phyloP scores from a whole-genome alignment of 2,113 vertebrate genomes.

The Chaetodon trifascialis region DNA sequence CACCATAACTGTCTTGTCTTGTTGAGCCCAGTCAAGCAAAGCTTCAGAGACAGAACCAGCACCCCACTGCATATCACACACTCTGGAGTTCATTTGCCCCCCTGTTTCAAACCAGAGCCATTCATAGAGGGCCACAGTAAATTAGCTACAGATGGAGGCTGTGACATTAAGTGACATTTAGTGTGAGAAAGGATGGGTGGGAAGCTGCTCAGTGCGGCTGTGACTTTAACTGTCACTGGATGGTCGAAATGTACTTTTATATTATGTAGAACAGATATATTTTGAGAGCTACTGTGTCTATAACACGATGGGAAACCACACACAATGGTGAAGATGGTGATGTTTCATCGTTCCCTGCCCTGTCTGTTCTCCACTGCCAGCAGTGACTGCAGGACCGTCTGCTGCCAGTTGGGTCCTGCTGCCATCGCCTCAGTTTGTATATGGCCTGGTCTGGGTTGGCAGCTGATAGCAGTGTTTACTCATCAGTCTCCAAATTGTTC shows the following conservation, averaged over 20 bases:
- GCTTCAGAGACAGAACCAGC: not conserved
- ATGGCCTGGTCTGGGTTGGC: not conserved
- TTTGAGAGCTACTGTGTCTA: not conserved
- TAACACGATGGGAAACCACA: not conserved
- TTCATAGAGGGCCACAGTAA: not conserved
- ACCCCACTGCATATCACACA: not conserved
- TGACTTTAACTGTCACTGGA: constrained; percentile 8
- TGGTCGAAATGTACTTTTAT: not conserved
- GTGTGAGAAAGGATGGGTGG: not conserved
- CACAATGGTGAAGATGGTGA: not conserved
- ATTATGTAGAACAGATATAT: not conserved
- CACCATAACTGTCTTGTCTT: not conserved
- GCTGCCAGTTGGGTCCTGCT: not conserved
- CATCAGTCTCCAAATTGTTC: not conserved
- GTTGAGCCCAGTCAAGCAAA: not conserved
- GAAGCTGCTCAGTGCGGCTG: not conserved
- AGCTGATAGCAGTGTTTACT: constrained; percentile 13
- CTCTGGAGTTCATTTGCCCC: not conserved
- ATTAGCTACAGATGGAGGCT: not conserved
- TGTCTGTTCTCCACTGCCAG: not conserved
- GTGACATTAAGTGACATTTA: not conserved
- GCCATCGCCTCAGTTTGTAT: constrained; percentile 12
- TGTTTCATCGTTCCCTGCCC: not conserved
- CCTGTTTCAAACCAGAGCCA: not conserved
- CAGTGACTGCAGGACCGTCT: not conserved